Conservation (phyloP, 2,797 vertebrate genomes). For the Danio albolineatus region DNA sequence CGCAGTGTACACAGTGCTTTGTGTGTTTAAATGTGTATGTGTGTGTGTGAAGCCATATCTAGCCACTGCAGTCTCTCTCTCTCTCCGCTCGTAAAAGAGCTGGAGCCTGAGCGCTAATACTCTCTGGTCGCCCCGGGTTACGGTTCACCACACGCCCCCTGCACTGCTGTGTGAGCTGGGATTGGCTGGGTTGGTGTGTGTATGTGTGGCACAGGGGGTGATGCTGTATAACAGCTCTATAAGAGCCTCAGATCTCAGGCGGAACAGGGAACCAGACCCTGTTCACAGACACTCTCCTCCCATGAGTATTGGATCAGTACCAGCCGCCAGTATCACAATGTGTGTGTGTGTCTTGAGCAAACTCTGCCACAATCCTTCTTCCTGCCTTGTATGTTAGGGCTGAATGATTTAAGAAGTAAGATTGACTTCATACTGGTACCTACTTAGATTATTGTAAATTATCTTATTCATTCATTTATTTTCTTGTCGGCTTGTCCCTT, state of each 20-base stretch:
- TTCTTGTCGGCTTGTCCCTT: too few species aligned
- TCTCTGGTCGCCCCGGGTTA: conserved; percentile 48
- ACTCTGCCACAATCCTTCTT: neutral
- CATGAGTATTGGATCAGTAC: conserved; percentile 24
- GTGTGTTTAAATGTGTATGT: conserved; percentile 1
- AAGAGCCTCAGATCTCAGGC: conserved; percentile 19
- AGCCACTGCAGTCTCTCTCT: conserved; percentile 40
- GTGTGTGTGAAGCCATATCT: conserved; percentile 43
- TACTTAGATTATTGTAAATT: too few species aligned
- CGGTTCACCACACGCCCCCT: conserved; percentile 49
- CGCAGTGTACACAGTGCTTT: conserved; percentile 32
- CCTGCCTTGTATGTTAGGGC: neutral
- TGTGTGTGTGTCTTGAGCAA: neutral
- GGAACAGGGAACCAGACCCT: conserved; percentile 18
- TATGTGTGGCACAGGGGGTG: conserved; percentile 15
- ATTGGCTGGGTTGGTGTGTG: conserved; percentile 38
- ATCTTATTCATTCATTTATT: too few species aligned
- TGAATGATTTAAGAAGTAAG: too few species aligned
- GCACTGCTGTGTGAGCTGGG: conserved; percentile 34
- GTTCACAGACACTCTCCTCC: conserved; percentile 27
- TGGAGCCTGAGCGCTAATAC: conserved; percentile 42
- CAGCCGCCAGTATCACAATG: neutral
- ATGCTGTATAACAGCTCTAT: conserved; percentile 42
- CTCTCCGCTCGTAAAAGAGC: conserved; percentile 33
- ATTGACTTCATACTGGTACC: too few species aligned